Percentiles rank a stretch among this genome's conserved stretches.
These are phyloP conservation scores for Eulemur mongoz DNA, from an alignment of 2,797 vertebrate genomes.

Conservation along the genomic window DNA sequence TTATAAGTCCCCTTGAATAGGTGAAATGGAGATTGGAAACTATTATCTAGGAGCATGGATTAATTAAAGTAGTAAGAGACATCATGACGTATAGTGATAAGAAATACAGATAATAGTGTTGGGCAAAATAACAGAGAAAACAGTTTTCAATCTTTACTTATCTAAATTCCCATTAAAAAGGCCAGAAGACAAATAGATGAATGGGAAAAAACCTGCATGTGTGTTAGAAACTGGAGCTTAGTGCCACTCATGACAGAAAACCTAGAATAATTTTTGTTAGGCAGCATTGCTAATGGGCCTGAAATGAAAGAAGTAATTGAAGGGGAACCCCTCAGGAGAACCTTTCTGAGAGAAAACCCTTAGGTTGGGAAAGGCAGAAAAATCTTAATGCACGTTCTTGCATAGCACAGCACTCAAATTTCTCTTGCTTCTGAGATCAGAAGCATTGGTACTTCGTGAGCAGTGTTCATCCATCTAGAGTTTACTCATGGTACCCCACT, in stretches of 20 bases:
- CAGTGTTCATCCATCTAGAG: not conserved
- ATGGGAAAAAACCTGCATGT: not conserved
- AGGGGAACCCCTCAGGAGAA: not conserved
- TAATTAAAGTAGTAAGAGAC: slow-evolving; percentile 21
- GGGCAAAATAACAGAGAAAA: not conserved
- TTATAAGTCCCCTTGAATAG: not conserved
- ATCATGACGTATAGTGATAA: not conserved
- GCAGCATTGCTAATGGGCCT: not conserved
- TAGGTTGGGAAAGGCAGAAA: not conserved
- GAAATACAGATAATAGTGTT: not conserved
- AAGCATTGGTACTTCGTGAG: not conserved
- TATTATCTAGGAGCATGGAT: not conserved
- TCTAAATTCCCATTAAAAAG: not conserved
- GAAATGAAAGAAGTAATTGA: not conserved
- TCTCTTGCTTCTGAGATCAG: not conserved
- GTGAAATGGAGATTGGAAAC: not conserved
- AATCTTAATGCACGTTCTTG: not conserved
- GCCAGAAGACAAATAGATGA: not conserved
- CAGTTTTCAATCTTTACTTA: not conserved
- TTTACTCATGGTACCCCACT: not conserved
- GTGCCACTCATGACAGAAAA: not conserved
- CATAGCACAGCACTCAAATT: not conserved
- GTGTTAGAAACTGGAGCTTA: not conserved
- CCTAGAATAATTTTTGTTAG: not conserved
- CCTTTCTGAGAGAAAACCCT: not conserved